Percentiles rank a stretch among this genome's conserved stretches.
These are phyloP conservation scores for Podocnemis expansa DNA, from an alignment of 2,113 vertebrate genomes.

Conservation along the genomic window DNA sequence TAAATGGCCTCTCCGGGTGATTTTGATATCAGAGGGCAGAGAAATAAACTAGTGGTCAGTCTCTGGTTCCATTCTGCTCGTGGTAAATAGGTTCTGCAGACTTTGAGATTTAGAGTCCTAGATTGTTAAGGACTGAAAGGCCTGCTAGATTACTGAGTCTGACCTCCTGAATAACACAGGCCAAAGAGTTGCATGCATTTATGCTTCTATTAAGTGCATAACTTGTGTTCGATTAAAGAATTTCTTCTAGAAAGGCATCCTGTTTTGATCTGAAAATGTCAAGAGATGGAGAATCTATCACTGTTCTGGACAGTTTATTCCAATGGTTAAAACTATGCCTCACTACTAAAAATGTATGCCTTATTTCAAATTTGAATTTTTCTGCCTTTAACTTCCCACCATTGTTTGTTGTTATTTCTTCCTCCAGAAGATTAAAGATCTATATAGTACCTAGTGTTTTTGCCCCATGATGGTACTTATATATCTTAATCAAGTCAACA, in stretches of 20 bases:
- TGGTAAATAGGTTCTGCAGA: not conserved
- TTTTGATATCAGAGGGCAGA: not conserved
- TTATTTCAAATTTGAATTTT: not conserved
- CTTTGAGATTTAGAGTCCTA: not conserved
- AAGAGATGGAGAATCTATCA: not conserved
- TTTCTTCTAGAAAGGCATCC: not conserved
- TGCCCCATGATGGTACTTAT: not conserved
- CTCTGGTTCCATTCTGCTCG: conserved; percentile 15
- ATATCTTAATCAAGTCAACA: not conserved
- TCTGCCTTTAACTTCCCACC: not conserved
- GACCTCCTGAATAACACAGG: not conserved
- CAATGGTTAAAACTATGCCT: not conserved
- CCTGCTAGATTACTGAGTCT: not conserved
- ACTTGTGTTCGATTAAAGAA: not conserved
- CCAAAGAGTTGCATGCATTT: not conserved
- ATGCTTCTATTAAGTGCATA: not conserved
- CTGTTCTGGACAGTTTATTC: not conserved
- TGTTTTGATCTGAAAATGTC: not conserved
- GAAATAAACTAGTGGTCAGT: not conserved
- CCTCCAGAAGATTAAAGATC: not conserved
- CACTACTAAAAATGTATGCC: not conserved
- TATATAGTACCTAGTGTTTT: not conserved
- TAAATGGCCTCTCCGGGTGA: not conserved
- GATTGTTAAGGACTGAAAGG: not conserved
- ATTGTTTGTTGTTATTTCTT: not conserved